phyloP scores from a whole-genome alignment of 2,113 vertebrate species.

The Ranitomeya variabilis region DNA sequence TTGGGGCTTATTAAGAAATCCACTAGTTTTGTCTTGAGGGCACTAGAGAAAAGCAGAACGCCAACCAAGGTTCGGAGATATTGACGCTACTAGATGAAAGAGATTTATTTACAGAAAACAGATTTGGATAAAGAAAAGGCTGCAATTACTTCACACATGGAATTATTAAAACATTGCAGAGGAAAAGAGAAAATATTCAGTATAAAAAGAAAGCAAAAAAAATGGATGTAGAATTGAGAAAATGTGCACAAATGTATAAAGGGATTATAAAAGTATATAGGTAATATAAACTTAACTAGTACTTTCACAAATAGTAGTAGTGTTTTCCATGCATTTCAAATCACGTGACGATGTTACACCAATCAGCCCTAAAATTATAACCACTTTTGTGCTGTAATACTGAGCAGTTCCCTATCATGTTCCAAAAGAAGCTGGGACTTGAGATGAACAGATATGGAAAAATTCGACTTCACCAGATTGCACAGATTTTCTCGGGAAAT shows the following conservation, averaged over 20 bases:
- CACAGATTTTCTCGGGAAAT: too few relatives aligned
- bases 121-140: slow-evolving; percentile 66
- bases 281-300: background rate
- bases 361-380: too few relatives aligned
- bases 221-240: background rate
- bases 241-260: slow-evolving; percentile 19
- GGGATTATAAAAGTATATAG: background rate
- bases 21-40: slow-evolving; percentile 62
- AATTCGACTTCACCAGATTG: too few relatives aligned
- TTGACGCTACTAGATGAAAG: slow-evolving; percentile 76
- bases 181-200: slow-evolving; percentile 18
- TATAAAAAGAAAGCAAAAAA: background rate
- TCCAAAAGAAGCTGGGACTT: too few relatives aligned
- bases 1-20: slow-evolving; percentile 81
- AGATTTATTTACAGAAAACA: slow-evolving; percentile 68
- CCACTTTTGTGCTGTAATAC: too few relatives aligned
- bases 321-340: background rate
- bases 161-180: slow-evolving; percentile 41
- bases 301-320: background rate
- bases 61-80: slow-evolving; percentile 69
- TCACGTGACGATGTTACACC: too few relatives aligned
- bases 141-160: slow-evolving; percentile 36
- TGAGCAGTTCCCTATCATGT: too few relatives aligned
- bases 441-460: too few relatives aligned
- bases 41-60: slow-evolving; percentile 64